phyloP scores from a whole-genome alignment of 2,797 vertebrate species.

The Coendou prehensilis region DNA sequence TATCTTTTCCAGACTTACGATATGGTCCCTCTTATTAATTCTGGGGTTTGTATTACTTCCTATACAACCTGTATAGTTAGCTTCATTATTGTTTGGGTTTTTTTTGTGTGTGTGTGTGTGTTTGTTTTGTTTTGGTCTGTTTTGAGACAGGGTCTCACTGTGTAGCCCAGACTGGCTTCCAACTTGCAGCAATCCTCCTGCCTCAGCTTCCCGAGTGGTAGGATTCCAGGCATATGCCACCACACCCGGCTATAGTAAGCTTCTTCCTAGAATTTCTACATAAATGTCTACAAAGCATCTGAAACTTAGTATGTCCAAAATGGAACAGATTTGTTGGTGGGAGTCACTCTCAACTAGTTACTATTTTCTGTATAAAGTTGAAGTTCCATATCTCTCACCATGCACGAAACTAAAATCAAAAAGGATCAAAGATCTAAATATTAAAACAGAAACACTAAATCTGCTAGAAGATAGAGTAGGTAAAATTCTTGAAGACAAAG shows the following conservation, averaged over 20 bases:
- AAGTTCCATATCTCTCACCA: background rate
- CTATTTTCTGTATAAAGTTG: slow-evolving; percentile 47
- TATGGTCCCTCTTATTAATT: background rate
- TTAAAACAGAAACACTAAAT: background rate
- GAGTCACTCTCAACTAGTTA: slow-evolving; percentile 45
- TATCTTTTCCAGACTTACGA: slow-evolving; percentile 15
- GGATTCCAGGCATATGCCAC: background rate
- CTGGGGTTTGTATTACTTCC: slow-evolving; percentile 14
- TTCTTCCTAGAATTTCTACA: slow-evolving; percentile 52
- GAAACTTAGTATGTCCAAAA: background rate
- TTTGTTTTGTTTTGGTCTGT: too few relatives aligned
- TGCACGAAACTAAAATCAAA: background rate
- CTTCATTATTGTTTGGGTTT: background rate
- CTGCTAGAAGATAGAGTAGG: background rate
- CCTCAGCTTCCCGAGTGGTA: too few relatives aligned
- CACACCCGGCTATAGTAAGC: background rate
- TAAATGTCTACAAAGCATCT: slow-evolving; percentile 12
- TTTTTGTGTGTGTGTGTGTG: too few relatives aligned
- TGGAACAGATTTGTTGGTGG: slow-evolving; percentile 41
- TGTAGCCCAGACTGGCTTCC: too few relatives aligned
- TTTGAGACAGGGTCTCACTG: too few relatives aligned
- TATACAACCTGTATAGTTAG: background rate
- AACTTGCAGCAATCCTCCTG: too few relatives aligned
- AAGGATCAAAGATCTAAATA: background rate
- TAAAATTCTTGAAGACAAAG: background rate